These are phyloP conservation scores for Mamestra configurata DNA, from an alignment of 1,140 invertebrate species.

Conservation along the genomic window DNA sequence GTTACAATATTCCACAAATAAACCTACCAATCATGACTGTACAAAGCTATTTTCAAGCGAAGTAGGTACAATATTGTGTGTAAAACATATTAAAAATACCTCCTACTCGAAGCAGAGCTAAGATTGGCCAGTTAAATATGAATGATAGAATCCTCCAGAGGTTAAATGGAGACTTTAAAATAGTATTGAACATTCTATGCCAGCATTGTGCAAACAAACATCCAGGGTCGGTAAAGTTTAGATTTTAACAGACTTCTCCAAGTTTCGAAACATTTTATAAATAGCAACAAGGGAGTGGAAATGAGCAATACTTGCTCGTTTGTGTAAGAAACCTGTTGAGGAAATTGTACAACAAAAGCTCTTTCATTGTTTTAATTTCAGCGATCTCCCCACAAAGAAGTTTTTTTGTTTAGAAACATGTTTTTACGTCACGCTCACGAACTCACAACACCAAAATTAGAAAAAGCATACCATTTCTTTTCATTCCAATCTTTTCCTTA, in stretches of 20 bases:
- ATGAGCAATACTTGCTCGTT: background rate
- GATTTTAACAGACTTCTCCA: slow-evolving; percentile 23
- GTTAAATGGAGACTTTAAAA: slow-evolving; percentile 32
- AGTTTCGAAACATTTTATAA: slow-evolving; percentile 24
- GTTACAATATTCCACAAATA: slow-evolving; percentile 11
- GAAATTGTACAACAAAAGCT: slow-evolving; percentile 2
- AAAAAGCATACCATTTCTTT: too few relatives aligned
- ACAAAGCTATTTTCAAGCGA: slow-evolving; percentile 8
- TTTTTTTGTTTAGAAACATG: background rate
- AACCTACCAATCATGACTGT: slow-evolving; percentile 19
- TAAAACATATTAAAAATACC: slow-evolving; percentile 28
- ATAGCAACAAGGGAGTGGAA: slow-evolving; percentile 6
- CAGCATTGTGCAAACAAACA: background rate
- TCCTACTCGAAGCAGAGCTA: slow-evolving; percentile 16
- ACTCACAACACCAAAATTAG: too few relatives aligned
- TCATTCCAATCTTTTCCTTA: too few relatives aligned
- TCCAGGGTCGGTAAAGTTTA: slow-evolving; percentile 34
- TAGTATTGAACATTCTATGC: slow-evolving; percentile 19
- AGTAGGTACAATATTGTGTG: slow-evolving; percentile 19
- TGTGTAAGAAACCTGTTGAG: slow-evolving; percentile 12
- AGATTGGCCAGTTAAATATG: slow-evolving; percentile 47
- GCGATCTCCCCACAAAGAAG: background rate
- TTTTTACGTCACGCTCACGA: background rate
- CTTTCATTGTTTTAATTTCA: background rate
- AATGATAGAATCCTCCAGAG: slow-evolving; percentile 38